Evolutionary conservation across 2,888 invertebrate genomes (phyloP).

Genomic region (Iphiclides podalirius): DNA sequence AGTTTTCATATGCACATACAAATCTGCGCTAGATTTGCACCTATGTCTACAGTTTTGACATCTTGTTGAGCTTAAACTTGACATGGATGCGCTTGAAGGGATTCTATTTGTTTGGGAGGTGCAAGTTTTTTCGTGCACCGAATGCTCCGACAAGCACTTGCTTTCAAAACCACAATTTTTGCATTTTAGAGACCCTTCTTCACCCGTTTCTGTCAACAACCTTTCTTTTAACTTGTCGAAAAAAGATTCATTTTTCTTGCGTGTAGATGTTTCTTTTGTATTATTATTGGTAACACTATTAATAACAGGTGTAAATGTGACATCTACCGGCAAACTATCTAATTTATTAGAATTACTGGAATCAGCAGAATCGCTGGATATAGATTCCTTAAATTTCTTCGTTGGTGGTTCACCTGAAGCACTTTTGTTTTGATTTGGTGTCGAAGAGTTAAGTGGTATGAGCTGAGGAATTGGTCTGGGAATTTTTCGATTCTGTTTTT

Average conservation of each 20-base stretch:
- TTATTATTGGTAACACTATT: slow-evolving; percentile 28
- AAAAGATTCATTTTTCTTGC: slow-evolving; percentile 87
- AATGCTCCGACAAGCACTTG: slow-evolving; percentile 89
- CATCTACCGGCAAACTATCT: slow-evolving; percentile 50
- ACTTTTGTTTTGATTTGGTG: slow-evolving; percentile 63
- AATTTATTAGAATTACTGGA: slow-evolving; percentile 34
- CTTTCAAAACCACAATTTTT: slow-evolving; percentile 87
- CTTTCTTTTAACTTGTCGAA: slow-evolving; percentile 91
- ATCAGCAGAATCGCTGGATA: slow-evolving; percentile 32
- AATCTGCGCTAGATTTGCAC: slow-evolving; percentile 91
- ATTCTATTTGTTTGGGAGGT: slow-evolving; percentile 68
- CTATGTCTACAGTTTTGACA: slow-evolving; percentile 93
- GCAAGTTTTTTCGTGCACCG: slow-evolving; percentile 87
- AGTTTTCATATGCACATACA: slow-evolving; percentile 86
- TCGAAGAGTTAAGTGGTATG: slow-evolving; percentile 83
- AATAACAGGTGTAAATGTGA: slow-evolving; percentile 49
- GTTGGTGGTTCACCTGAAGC: slow-evolving; percentile 62
- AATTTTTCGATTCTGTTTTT: slow-evolving; percentile 56
- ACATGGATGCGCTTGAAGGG: slow-evolving; percentile 56
- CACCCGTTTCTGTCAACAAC: slow-evolving; percentile 82
- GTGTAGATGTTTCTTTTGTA: slow-evolving; percentile 49
- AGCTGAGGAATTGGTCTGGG: slow-evolving; percentile 87
- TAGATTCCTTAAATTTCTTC: slow-evolving; percentile 62
- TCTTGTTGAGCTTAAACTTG: slow-evolving; percentile 84
- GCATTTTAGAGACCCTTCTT: slow-evolving; percentile 84